phyloP scores from a whole-genome alignment of 1,140 invertebrate genomes.

The Heliconius melpomene region DNA sequence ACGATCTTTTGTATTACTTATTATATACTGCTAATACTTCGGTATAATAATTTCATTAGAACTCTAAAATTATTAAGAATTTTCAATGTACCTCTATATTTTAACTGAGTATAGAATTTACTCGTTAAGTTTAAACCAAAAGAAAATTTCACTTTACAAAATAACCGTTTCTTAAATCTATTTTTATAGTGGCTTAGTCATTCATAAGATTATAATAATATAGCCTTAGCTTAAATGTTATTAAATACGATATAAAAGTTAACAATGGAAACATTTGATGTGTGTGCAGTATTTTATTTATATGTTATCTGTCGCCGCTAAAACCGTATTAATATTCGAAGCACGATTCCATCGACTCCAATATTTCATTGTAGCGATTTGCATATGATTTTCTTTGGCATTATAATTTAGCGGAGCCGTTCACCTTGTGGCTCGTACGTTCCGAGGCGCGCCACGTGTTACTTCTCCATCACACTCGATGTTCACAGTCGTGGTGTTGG shows the following conservation, averaged over 20 bases:
- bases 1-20: not conserved
- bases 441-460: conserved; percentile 43
- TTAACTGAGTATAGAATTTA: too few relatives aligned
- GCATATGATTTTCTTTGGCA: conserved; percentile 50
- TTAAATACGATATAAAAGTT: not conserved
- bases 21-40: not conserved
- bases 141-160: not conserved
- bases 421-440: conserved; percentile 51
- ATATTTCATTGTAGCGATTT: conserved; percentile 46
- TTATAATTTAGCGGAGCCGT: conserved; percentile 49
- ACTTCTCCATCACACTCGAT: conserved; percentile 30
- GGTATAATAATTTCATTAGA: not conserved
- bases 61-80: too few relatives aligned
- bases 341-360: conserved; percentile 36
- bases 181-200: not conserved
- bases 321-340: conserved; percentile 20
- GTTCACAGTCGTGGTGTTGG: not conserved
- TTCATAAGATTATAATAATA: not conserved
- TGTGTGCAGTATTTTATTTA: conserved; percentile 3
- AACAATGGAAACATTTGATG: not conserved
- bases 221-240: not conserved
- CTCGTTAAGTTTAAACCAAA: too few relatives aligned
- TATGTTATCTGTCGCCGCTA: not conserved
- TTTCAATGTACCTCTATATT: not conserved
- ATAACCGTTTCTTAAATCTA: not conserved